Conservation (phyloP, 2,113 vertebrate genomes). For the Drymodes brunneopygia region DNA sequence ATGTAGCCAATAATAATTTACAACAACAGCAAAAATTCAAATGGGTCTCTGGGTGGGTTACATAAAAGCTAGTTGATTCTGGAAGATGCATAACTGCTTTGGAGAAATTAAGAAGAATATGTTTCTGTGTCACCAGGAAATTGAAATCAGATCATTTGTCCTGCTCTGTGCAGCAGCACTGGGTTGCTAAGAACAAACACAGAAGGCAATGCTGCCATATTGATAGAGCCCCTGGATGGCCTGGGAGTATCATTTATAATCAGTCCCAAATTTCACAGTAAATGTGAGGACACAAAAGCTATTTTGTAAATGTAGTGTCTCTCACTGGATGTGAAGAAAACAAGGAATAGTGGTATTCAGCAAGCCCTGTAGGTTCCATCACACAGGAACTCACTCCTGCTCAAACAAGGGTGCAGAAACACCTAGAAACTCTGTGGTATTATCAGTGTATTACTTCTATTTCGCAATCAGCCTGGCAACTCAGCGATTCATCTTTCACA, state of each 20-base stretch:
- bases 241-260: background rate
- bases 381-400: background rate
- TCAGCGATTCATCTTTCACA: rapidly evolving
- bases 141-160: background rate
- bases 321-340: background rate
- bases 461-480: rapidly evolving
- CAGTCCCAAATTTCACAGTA: background rate
- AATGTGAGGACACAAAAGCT: background rate
- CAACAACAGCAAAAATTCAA: background rate
- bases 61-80: background rate
- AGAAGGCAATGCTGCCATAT: background rate
- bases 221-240: background rate
- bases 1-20: background rate
- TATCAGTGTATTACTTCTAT: background rate
- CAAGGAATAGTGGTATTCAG: background rate
- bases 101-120: background rate
- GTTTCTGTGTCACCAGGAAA: background rate
- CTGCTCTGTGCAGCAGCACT: background rate
- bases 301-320: background rate
- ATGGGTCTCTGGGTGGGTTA: background rate
- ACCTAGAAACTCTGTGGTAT: background rate
- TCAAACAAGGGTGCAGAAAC: background rate
- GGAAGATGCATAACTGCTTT: background rate
- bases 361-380: background rate
- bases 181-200: background rate